phyloP scores from a whole-genome alignment of 1,140 invertebrate species.

The Sitophilus oryzae region DNA sequence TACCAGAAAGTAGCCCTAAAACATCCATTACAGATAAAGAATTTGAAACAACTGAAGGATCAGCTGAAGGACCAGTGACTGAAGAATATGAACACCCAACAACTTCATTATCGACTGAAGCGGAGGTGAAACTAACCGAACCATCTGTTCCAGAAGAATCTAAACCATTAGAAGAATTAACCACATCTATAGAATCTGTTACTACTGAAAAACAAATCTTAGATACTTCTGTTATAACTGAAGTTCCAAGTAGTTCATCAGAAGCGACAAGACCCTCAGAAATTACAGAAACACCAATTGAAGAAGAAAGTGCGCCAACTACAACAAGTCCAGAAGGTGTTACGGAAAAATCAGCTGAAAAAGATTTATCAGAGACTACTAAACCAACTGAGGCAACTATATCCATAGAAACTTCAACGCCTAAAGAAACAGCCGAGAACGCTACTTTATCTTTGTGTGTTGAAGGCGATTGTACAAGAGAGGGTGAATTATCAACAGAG shows the following conservation, averaged over 20 bases:
- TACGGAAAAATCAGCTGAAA: conserved; percentile 5
- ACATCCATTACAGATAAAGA: neutral
- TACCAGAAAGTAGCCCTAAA: conserved; percentile 6
- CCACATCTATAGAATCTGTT: no score
- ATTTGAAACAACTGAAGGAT: conserved; percentile 7
- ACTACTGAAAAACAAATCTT: no score
- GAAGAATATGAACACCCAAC: neutral
- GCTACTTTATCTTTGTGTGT: no score
- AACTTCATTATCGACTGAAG: neutral
- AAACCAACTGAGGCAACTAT: neutral
- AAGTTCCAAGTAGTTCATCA: no score
- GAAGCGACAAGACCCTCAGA: no score
- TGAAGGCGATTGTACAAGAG: no score
- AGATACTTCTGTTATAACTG: no score
- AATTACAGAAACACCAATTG: conserved; percentile 4
- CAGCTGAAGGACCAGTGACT: conserved; percentile 3
- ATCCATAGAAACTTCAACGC: neutral
- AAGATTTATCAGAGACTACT: neutral
- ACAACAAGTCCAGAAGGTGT: neutral
- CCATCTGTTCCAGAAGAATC: no score
- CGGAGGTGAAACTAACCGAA: neutral
- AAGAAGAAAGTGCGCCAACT: no score
- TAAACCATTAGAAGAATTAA: conserved; percentile 9
- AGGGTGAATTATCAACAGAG: neutral
- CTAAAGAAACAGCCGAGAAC: conserved; percentile 27